Evolutionary conservation across 2,797 vertebrate genomes (phyloP).

Genomic region (Lagocephalus sceleratus): DNA sequence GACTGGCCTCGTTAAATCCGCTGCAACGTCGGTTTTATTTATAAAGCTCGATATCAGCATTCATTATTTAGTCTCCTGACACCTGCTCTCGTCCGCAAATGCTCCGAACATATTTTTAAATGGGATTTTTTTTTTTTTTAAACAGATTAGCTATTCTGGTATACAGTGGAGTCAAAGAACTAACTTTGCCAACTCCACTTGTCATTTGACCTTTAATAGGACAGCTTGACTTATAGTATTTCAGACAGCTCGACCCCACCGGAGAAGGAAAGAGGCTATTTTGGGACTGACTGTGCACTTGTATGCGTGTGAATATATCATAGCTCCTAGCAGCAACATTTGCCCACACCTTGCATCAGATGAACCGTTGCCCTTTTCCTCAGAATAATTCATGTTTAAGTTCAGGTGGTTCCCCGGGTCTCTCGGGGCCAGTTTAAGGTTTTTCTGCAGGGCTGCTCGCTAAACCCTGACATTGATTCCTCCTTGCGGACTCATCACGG

Average conservation of each 20-base stretch:
- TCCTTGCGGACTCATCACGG: conserved; percentile 25
- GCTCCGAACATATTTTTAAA: background rate
- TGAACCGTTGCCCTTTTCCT: conserved; percentile 11
- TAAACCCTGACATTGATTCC: conserved; percentile 47
- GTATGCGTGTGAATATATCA: conserved; percentile 4
- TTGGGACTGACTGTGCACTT: conserved; percentile 23
- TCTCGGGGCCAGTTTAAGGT: background rate
- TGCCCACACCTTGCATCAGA: conserved; percentile 43
- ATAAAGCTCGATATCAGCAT: background rate
- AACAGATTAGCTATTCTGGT: background rate
- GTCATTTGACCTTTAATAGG: conserved; percentile 53
- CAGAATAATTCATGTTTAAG: conserved; percentile 27
- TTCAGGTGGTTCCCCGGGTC: background rate
- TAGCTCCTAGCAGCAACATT: conserved; percentile 22
- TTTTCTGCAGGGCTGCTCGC: conserved; percentile 7
- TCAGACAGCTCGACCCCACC: conserved; percentile 42
- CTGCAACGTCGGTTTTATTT: background rate
- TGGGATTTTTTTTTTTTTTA: too few species aligned
- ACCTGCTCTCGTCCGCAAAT: background rate
- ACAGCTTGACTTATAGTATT: conserved; percentile 43
- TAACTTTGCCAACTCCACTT: conserved; percentile 15
- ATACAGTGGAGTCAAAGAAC: background rate
- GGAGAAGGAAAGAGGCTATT: conserved; percentile 43
- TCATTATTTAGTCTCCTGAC: background rate
- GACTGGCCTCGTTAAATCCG: conserved; percentile 6